phyloP scores from a whole-genome alignment of 2,888 invertebrate species.

The Enchytraeus crypticus region DNA sequence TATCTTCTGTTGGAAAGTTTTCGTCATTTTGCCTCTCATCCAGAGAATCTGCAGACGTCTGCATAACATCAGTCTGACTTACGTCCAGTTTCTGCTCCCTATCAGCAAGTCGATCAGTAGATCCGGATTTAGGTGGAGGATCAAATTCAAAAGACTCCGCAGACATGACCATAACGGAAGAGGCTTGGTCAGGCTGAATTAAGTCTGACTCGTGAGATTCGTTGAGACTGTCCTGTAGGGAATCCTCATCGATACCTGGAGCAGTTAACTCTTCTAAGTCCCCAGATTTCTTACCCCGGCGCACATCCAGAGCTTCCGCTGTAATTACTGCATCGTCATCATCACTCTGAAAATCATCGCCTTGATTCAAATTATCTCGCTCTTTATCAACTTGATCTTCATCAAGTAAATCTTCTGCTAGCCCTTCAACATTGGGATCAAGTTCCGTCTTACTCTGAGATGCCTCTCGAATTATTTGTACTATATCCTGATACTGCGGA shows the following conservation, averaged over 20 bases:
- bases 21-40: conserved; percentile 23
- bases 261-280: no score
- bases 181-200: conserved; percentile 25
- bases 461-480: conserved; percentile 25
- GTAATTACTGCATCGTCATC: conserved; percentile 20
- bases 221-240: conserved; percentile 17
- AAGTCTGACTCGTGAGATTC: conserved; percentile 21
- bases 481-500: conserved; percentile 23
- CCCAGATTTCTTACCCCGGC: conserved; percentile 4
- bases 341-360: conserved; percentile 34
- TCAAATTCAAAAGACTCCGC: conserved; percentile 27
- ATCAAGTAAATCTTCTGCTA: background rate
- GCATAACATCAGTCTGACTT: conserved; percentile 20
- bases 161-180: conserved; percentile 33
- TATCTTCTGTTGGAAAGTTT: background rate
- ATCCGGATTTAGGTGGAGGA: background rate
- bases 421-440: background rate
- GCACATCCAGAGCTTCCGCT: background rate
- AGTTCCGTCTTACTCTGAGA: conserved; percentile 11
- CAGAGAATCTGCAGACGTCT: conserved; percentile 34
- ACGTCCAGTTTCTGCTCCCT: background rate
- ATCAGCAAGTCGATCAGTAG: background rate
- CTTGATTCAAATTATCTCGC: conserved; percentile 23
- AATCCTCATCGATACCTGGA: conserved; percentile 19
- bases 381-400: conserved; percentile 8